phyloP scores from a whole-genome alignment of 2,888 invertebrate species.

The Macrophya alboannulata region DNA sequence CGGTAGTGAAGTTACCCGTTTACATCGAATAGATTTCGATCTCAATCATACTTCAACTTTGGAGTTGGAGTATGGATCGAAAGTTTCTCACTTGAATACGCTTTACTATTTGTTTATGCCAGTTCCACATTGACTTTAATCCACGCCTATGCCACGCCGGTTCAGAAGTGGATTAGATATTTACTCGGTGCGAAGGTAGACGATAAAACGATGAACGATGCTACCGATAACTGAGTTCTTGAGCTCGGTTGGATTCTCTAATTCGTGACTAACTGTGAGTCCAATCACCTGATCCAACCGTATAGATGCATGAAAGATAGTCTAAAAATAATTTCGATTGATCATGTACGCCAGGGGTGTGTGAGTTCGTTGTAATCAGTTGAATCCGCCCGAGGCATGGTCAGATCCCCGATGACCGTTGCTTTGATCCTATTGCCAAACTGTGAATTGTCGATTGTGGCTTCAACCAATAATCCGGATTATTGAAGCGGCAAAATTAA shows the following conservation, averaged over 20 bases:
- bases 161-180: not conserved
- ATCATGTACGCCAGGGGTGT: conserved; percentile 24
- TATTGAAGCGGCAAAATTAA: not conserved
- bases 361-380: conserved; percentile 35
- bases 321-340: conserved; percentile 34
- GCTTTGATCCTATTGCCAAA: conserved; percentile 41
- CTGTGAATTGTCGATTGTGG: conserved; percentile 43
- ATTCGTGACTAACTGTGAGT: not conserved
- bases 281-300: not conserved
- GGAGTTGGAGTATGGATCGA: not conserved
- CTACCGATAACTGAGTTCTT: not conserved
- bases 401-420: conserved; percentile 40
- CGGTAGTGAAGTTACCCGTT: not conserved
- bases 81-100: not conserved
- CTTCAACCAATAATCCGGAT: conserved; percentile 10
- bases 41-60: not conserved
- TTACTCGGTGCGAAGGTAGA: not conserved
- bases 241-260: not conserved
- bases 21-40: not conserved
- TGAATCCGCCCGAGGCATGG: conserved; percentile 19
- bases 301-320: not conserved
- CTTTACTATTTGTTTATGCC: not conserved
- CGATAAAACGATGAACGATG: not conserved
- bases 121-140: not conserved
- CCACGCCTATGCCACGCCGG: not conserved